Evolutionary conservation across 1,140 invertebrate genomes (phyloP).

Genomic region (Scaptomyza pallida): DNA sequence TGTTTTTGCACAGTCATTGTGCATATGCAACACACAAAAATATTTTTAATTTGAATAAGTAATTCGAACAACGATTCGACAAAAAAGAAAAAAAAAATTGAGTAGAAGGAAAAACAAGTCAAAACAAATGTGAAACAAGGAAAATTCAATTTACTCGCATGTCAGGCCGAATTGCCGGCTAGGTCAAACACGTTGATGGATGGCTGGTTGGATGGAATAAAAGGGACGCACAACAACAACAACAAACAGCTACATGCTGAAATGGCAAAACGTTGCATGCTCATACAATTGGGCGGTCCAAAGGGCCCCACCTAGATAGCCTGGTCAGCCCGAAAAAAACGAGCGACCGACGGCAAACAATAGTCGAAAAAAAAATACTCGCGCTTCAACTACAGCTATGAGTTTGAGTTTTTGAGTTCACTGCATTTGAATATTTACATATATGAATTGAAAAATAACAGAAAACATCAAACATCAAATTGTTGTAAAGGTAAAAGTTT

Average conservation of each 20-base stretch:
- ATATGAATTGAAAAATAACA: constrained; percentile 39
- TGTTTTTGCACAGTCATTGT: constrained; percentile 72
- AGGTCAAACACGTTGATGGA: constrained; percentile 82
- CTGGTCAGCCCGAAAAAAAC: background rate
- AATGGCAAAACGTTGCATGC: constrained; percentile 79
- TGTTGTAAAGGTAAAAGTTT: constrained; percentile 57
- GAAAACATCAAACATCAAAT: constrained; percentile 44
- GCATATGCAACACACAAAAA: constrained; percentile 39
- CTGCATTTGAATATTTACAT: constrained; percentile 9
- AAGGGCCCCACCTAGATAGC: constrained; percentile 38
- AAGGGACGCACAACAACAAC: constrained; percentile 37
- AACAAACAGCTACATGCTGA: constrained; percentile 61
- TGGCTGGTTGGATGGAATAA: constrained; percentile 54
- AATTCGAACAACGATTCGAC: constrained; percentile 67
- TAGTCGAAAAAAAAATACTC: constrained; percentile 47
- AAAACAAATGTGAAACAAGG: constrained; percentile 81
- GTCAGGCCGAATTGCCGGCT: constrained; percentile 82
- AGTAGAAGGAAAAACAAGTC: constrained; percentile 52
- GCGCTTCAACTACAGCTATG: constrained; percentile 18
- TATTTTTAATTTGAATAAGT: constrained; percentile 83
- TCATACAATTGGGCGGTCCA: constrained; percentile 66
- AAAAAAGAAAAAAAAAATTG: constrained; percentile 47
- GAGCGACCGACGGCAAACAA: constrained; percentile 44
- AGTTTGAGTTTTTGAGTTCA: background rate
- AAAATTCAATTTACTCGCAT: constrained; percentile 83